Conservation (phyloP, 2,888 invertebrate genomes). For the Ormyrus labotus region DNA sequence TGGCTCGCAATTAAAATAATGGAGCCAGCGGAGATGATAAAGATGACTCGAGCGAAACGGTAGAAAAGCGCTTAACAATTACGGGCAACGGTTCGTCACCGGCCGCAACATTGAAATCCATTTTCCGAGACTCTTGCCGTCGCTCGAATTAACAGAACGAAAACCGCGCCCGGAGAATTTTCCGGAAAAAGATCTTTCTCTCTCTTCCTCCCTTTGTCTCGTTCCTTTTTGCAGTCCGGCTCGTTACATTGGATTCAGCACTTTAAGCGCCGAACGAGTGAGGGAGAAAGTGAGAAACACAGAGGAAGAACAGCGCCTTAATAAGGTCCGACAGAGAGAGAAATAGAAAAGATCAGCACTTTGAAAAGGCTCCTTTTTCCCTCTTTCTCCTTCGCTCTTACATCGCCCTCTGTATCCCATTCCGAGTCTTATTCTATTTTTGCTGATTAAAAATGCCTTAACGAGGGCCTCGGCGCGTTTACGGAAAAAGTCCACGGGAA, state of each 20-base stretch:
- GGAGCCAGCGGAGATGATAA: constrained; percentile 35
- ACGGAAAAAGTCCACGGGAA: constrained; percentile 63
- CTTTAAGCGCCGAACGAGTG: not conserved
- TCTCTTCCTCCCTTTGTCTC: not conserved
- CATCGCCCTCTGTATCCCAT: not conserved
- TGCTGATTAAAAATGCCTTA: constrained; percentile 68
- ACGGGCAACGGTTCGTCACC: not conserved
- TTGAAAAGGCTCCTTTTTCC: constrained; percentile 47
- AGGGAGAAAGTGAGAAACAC: not conserved
- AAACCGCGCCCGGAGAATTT: not conserved
- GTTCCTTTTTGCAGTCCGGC: not conserved
- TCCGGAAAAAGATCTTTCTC: constrained; percentile 7
- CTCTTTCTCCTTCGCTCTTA: constrained; percentile 30
- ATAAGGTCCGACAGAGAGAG: constrained; percentile 32
- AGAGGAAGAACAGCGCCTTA: constrained; percentile 12
- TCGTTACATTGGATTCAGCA: constrained; percentile 39
- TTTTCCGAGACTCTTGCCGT: constrained; percentile 30
- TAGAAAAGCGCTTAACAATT: constrained; percentile 45
- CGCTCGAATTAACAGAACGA: constrained; percentile 38
- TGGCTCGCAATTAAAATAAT: constrained; percentile 54
- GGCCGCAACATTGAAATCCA: constrained; percentile 46
- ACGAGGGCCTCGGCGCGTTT: constrained; percentile 61
- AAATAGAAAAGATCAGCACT: constrained; percentile 55
- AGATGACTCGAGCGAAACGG: constrained; percentile 45
- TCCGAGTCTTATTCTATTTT: constrained; percentile 27